These are phyloP conservation scores for Auanema freiburgensis DNA, from an alignment of 2,888 invertebrate species.

Conservation along the genomic window DNA sequence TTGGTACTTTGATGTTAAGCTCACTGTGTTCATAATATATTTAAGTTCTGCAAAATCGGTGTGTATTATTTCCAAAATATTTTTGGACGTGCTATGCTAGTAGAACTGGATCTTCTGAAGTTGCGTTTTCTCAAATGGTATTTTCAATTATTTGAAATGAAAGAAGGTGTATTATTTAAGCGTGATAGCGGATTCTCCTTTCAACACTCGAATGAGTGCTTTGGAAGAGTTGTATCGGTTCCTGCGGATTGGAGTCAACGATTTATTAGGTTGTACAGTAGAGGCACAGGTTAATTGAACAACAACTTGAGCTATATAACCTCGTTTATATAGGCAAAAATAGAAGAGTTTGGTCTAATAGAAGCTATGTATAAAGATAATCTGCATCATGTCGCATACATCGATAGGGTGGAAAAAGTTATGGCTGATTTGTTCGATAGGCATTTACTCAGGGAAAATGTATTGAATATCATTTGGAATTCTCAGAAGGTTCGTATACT, in stretches of 20 bases:
- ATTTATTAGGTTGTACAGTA: neutral
- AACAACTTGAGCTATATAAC: too few species aligned
- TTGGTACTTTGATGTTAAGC: too few species aligned
- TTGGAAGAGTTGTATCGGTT: constrained; percentile 3
- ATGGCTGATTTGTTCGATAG: constrained; percentile 13
- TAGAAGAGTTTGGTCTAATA: constrained; percentile 10
- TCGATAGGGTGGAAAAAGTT: constrained; percentile 14
- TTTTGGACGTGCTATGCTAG: too few species aligned
- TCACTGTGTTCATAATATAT: neutral
- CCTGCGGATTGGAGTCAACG: neutral
- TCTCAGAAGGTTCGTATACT: constrained; percentile 12
- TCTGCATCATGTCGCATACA: constrained; percentile 23
- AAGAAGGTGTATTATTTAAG: too few species aligned
- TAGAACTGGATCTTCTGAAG: too few species aligned
- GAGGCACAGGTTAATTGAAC: too few species aligned
- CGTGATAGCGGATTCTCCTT: neutral
- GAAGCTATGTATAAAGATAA: constrained; percentile 27
- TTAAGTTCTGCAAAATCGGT: too few species aligned
- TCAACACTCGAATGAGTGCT: constrained; percentile 11
- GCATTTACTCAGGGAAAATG: neutral
- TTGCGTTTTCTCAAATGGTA: too few species aligned
- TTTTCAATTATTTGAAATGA: too few species aligned
- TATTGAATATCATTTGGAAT: constrained; percentile 17
- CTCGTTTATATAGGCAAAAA: too few species aligned
- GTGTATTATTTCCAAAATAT: too few species aligned